phyloP scores from a whole-genome alignment of 2,113 vertebrate species.

The Oreocharis arfaki region DNA sequence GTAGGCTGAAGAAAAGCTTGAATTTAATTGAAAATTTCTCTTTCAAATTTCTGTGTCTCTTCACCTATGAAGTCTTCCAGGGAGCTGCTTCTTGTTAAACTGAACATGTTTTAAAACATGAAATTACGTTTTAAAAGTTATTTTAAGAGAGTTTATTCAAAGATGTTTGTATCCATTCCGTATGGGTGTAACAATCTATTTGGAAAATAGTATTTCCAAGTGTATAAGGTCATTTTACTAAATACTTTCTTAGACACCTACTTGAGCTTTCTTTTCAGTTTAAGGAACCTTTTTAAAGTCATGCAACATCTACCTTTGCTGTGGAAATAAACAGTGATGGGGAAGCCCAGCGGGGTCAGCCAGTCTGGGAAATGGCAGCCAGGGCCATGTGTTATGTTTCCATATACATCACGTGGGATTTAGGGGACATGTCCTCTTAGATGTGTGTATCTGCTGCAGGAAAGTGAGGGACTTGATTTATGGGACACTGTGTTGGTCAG shows the following conservation, averaged over 20 bases:
- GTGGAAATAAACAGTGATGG: neutral
- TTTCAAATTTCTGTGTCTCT: neutral
- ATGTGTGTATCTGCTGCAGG: neutral
- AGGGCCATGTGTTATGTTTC: neutral
- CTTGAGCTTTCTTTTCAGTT: neutral
- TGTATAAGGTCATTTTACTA: neutral
- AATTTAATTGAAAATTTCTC: neutral
- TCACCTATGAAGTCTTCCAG: neutral
- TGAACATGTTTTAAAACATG: neutral
- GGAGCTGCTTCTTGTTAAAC: neutral
- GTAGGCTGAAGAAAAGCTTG: neutral
- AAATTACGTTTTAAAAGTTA: neutral
- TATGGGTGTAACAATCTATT: neutral
- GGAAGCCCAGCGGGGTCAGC: neutral
- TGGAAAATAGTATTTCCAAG: neutral
- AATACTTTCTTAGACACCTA: neutral
- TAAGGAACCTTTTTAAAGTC: neutral
- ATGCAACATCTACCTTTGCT: neutral
- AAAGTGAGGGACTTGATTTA: neutral
- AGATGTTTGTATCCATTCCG: neutral
- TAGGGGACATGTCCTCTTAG: neutral
- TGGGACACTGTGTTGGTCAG: neutral
- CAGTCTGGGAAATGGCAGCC: neutral
- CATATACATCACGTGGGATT: fast-evolving
- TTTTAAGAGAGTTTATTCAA: neutral